Percentiles rank a stretch among this genome's conserved stretches.
Conservation (phyloP, 2,113 vertebrate genomes). For the Litocranius walleri region DNA sequence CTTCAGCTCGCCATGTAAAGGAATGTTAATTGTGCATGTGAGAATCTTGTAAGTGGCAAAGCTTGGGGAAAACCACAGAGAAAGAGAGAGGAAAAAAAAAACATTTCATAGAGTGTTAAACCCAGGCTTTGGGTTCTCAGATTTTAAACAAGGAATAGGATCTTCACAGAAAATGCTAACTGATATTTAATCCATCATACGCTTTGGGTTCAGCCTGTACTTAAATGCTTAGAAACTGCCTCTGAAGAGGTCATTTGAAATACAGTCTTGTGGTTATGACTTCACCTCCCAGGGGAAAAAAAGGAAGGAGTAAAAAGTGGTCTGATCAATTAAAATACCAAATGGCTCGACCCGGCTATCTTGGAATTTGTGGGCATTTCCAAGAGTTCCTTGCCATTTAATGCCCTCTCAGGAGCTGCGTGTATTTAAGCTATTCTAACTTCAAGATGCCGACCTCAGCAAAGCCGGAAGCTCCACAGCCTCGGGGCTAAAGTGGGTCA, state of each 20-base stretch:
- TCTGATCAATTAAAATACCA: not conserved
- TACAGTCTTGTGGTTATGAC: not conserved
- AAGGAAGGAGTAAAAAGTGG: not conserved
- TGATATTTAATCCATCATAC: conserved; percentile 14
- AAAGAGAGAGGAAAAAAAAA: not conserved
- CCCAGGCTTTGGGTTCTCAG: conserved; percentile 20
- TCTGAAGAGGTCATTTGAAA: conserved; percentile 14
- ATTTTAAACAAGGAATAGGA: not conserved
- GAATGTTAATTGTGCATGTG: not conserved
- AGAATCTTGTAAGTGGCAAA: not conserved
- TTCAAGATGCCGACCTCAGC: not conserved
- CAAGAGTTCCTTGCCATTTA: not conserved
- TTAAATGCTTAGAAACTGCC: conserved; percentile 35
- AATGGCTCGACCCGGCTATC: not conserved
- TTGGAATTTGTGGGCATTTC: conserved; percentile 2
- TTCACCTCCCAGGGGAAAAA: not conserved
- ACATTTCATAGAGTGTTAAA: not conserved
- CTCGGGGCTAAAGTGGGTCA: not conserved
- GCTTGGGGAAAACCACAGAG: not conserved
- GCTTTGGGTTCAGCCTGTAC: not conserved
- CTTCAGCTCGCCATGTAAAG: not conserved
- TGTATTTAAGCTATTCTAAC: not conserved
- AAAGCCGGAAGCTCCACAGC: not conserved
- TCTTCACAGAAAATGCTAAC: not conserved
- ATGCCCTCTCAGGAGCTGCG: not conserved